These are phyloP conservation scores for Crocallis elinguaria DNA, from an alignment of 2,888 invertebrate genomes.

Conservation along the genomic window DNA sequence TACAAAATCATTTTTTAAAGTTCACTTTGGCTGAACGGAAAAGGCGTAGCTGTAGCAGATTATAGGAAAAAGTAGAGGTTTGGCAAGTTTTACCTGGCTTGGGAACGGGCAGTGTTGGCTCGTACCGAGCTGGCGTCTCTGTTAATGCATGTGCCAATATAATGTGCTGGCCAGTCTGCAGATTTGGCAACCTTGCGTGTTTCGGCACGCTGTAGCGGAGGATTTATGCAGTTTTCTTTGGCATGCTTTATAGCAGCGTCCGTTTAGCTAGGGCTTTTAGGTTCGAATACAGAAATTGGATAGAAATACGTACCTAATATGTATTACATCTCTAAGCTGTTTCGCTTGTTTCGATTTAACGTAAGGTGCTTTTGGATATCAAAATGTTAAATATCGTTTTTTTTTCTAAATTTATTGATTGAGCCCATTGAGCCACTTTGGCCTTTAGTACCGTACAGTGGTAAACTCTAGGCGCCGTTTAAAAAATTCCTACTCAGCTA, in stretches of 20 bases:
- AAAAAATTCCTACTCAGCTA: conserved; percentile 42
- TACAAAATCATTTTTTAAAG: conserved; percentile 4
- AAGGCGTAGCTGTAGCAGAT: conserved; percentile 36
- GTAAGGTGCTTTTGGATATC: no score
- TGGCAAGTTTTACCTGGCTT: conserved; percentile 59
- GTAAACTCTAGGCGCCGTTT: conserved; percentile 40
- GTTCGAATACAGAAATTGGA: conserved; percentile 4
- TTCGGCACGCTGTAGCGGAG: conserved; percentile 60
- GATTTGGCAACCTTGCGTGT: conserved; percentile 66
- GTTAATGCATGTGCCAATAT: conserved; percentile 55
- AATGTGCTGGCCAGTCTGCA: conserved; percentile 48
- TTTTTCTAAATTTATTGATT: background rate
- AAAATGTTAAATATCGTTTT: no score
- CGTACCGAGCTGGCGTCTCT: conserved; percentile 50
- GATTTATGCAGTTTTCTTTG: conserved; percentile 61
- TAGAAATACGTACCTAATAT: background rate
- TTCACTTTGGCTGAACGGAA: conserved; percentile 33
- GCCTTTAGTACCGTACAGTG: conserved; percentile 7
- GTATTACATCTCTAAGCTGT: no score
- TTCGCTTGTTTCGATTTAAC: no score
- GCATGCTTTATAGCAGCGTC: conserved; percentile 35
- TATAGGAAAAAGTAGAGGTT: conserved; percentile 40
- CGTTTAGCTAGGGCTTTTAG: conserved; percentile 16
- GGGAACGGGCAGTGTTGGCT: conserved; percentile 45
- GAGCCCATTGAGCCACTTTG: background rate